Conservation (phyloP, 2,797 vertebrate genomes). For the Apogon hyalosoma region DNA sequence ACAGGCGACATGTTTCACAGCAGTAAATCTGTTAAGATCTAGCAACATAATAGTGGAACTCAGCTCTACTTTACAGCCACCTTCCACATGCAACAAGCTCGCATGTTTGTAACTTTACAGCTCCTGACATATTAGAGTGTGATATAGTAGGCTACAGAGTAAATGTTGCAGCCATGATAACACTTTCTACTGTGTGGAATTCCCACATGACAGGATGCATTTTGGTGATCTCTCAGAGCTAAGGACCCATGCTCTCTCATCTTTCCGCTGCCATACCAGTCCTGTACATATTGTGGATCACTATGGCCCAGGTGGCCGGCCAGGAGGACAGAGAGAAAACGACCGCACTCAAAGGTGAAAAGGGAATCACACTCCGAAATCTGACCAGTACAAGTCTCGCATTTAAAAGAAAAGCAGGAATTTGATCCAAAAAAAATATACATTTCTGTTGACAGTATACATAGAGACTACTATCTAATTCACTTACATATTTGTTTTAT, state of each 20-base stretch:
- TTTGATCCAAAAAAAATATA: no score
- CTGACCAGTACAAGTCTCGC: no score
- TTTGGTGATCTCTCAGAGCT: slow-evolving; percentile 70
- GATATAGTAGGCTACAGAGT: no score
- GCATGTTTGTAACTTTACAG: background rate
- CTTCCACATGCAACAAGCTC: slow-evolving; percentile 37
- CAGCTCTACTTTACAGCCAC: slow-evolving; percentile 14
- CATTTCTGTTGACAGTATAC: no score
- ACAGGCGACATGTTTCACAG: slow-evolving; percentile 1
- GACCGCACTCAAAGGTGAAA: slow-evolving; percentile 93
- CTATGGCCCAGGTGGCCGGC: slow-evolving; percentile 91
- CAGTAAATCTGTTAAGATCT: background rate
- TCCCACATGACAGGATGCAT: slow-evolving; percentile 63
- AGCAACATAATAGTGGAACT: background rate
- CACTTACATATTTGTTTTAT: no score
- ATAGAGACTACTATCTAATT: no score
- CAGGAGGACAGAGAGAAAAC: slow-evolving; percentile 96
- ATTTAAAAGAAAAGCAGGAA: no score
- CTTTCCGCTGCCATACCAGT: slow-evolving; percentile 71
- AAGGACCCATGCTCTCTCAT: slow-evolving; percentile 84
- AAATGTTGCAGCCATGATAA: background rate
- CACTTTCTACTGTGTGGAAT: background rate
- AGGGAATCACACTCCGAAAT: background rate
- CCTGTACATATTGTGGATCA: slow-evolving; percentile 85
- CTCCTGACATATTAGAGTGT: background rate